Conservation (phyloP, 2,888 invertebrate species). For the Eilema griseolum region DNA sequence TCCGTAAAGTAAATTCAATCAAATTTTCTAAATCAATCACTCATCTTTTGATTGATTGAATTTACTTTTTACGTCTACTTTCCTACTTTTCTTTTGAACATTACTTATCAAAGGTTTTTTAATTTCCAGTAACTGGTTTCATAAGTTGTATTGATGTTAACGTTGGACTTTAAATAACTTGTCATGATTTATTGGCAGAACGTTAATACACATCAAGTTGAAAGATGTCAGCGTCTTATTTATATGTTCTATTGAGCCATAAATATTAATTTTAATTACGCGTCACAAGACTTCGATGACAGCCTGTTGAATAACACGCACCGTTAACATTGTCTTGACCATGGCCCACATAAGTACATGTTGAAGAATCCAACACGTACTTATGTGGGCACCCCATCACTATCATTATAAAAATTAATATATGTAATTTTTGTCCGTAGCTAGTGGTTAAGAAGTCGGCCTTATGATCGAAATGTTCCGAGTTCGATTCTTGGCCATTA, state of each 20-base stretch:
- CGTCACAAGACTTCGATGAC: constrained; percentile 56
- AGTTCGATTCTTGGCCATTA: no score
- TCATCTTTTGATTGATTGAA: no score
- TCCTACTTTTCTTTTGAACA: no score
- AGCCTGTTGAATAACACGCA: constrained; percentile 54
- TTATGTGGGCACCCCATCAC: no score
- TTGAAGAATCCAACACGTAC: no score
- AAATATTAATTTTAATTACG: constrained; percentile 76
- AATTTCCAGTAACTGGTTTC: neutral
- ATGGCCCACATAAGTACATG: neutral
- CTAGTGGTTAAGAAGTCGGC: no score
- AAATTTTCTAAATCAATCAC: no score
- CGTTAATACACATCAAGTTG: constrained; percentile 56
- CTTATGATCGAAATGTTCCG: no score
- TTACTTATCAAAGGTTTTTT: neutral
- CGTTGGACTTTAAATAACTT: constrained; percentile 34
- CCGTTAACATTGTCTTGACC: constrained; percentile 22
- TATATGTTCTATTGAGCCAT: constrained; percentile 67
- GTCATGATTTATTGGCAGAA: constrained; percentile 50
- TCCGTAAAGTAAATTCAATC: no score
- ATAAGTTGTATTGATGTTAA: constrained; percentile 31
- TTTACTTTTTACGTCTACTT: neutral
- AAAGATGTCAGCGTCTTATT: constrained; percentile 64
- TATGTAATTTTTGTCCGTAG: no score
- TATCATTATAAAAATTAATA: neutral